Evolutionary conservation across 2,888 invertebrate genomes (phyloP).

Genomic region (Drosophila pseudotalamancana): DNA sequence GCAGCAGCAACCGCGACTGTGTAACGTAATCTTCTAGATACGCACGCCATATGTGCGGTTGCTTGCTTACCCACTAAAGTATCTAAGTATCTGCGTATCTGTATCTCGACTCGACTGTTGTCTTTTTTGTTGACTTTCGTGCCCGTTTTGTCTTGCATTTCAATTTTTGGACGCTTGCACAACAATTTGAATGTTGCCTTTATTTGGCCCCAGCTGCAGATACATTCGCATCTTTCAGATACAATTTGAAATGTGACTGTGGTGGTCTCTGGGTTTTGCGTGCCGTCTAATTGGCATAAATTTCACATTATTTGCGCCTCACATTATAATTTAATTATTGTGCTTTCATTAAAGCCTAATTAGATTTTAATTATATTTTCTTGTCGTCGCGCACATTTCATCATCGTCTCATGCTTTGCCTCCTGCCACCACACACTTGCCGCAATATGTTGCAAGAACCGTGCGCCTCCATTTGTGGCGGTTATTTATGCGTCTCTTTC

Average conservation of each 20-base stretch:
- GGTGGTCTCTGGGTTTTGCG: not conserved
- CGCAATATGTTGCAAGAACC: conserved; percentile 34
- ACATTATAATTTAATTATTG: conserved; percentile 73
- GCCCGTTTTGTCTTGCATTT: conserved; percentile 48
- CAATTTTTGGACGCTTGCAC: conserved; percentile 27
- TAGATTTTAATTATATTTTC: conserved; percentile 72
- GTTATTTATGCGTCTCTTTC: conserved; percentile 61
- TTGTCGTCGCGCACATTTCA: conserved; percentile 30
- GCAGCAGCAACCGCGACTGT: conserved; percentile 50
- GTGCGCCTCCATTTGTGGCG: conserved; percentile 37
- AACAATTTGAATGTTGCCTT: conserved; percentile 18
- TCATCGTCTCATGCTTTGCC: conserved; percentile 6
- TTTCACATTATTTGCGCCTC: conserved; percentile 65
- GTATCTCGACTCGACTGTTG: conserved; percentile 28
- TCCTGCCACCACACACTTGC: conserved; percentile 1
- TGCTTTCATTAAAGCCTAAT: conserved; percentile 75
- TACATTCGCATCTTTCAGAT: conserved; percentile 6
- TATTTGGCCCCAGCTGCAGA: not conserved
- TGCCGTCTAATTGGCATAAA: conserved; percentile 69
- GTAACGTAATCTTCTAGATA: conserved; percentile 76
- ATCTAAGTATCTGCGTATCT: conserved; percentile 41
- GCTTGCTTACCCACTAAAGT: conserved; percentile 20
- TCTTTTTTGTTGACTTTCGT: not conserved
- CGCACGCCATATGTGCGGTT: conserved; percentile 54
- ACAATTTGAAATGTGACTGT: conserved; percentile 11